These are phyloP conservation scores for Leucoraja ocellata DNA, from an alignment of 2,797 vertebrate genomes.

Conservation along the genomic window DNA sequence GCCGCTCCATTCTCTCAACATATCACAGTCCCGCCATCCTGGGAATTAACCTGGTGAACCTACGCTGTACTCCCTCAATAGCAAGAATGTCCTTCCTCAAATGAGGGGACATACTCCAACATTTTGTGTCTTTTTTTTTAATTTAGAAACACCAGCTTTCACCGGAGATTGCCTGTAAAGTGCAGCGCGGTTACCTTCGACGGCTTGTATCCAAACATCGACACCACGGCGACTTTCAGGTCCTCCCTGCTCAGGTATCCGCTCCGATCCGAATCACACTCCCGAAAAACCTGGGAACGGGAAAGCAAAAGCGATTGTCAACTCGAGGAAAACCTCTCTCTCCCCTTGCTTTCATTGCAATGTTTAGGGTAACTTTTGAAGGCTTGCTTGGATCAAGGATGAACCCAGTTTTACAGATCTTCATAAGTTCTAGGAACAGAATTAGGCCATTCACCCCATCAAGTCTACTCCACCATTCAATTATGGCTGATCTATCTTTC, in stretches of 20 bases:
- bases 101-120: too few relatives aligned
- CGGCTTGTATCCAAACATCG: constrained; percentile 63
- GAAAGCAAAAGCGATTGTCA: background rate
- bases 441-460: too few relatives aligned
- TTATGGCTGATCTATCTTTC: too few relatives aligned
- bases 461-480: too few relatives aligned
- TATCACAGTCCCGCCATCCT: too few relatives aligned
- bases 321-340: background rate
- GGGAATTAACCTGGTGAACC: too few relatives aligned
- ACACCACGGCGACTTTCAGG: constrained; percentile 57
- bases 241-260: constrained; percentile 59
- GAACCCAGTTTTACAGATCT: background rate
- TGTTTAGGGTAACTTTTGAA: background rate
- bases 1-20: too few relatives aligned
- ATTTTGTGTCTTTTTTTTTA: too few relatives aligned
- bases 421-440: background rate
- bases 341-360: too few relatives aligned
- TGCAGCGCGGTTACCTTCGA: constrained; percentile 53
- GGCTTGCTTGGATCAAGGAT: background rate
- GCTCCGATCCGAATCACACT: constrained; percentile 53
- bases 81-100: background rate
- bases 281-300: constrained; percentile 54
- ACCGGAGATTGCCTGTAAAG: background rate
- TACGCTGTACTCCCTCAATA: background rate
- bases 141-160: background rate